Conservation (phyloP, 64 coral and sea anemone genomes). For the Stichodactyla helianthus region DNA sequence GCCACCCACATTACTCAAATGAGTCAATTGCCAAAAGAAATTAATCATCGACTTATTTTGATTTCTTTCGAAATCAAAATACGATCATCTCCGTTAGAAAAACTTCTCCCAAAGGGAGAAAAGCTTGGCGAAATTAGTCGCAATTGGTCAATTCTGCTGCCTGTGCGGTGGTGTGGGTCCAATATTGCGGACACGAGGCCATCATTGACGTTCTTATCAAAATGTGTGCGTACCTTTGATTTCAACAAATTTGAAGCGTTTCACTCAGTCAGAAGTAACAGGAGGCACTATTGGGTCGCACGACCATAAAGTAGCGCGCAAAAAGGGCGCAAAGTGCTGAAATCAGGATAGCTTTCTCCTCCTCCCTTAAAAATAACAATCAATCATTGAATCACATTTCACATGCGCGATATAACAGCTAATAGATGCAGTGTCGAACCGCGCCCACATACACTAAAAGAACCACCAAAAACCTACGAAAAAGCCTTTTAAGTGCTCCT, state of each 20-base stretch:
- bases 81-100: background rate
- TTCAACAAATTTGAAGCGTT: constrained; percentile 17
- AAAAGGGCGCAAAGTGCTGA: constrained; percentile 6
- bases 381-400: background rate
- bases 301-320: constrained; percentile 2
- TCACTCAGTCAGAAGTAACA: constrained; percentile 16
- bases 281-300: constrained; percentile 7
- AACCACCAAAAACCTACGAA: background rate
- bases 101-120: background rate
- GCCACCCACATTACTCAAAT: constrained; percentile 18
- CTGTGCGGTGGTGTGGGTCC: background rate
- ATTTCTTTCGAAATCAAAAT: background rate
- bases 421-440: background rate
- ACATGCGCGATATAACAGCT: background rate
- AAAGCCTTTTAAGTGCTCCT: constrained; percentile 10
- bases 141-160: background rate
- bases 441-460: background rate
- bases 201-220: background rate
- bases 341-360: constrained; percentile 12
- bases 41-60: background rate
- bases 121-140: background rate
- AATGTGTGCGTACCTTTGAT: constrained; percentile 4
- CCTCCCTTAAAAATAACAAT: background rate
- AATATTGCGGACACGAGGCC: background rate
- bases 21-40: background rate